Evolutionary conservation across 2,888 invertebrate species (phyloP), one percentile per base, ranked within the genome.

Genomic region (Phyllotreta striolata): DNA sequence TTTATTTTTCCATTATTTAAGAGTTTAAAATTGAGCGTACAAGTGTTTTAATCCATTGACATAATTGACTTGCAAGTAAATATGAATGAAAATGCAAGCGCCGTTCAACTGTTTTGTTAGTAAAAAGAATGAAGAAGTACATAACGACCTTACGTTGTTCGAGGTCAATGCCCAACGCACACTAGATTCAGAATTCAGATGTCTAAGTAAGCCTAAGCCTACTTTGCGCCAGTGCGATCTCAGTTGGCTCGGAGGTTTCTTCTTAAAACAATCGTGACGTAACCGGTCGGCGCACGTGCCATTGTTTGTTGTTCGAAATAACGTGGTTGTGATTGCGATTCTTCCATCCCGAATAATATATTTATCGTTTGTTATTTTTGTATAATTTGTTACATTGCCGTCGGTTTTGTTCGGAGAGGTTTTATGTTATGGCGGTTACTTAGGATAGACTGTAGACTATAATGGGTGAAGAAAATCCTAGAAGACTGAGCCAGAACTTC

Each of bases 401-500:
- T 40, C 40, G 5, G 8, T 10, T 58, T 51, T 52, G 10, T 43
- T 35, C n/a, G 44, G 38, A 44, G 52, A 52, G 52, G n/a, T n/a
- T 43, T 37, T 52, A 38, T 63, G 63, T 40, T 57, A 72, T 73
- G 75, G 72, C 70, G 70, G 71, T 73, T 62, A 74, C 72, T 68
- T 72, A 68, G 60, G 46, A 62, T 37, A 40, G 49, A 41, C 51
- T 57, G n/a, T n/a, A n/a, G 10, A 41, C 51, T 57, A 69, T 59
- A 60, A 75, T 77, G 77, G 73, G 71, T 6, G 73, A 74, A 59
- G 73, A 73, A 58, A 71, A 76, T 64, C 76, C 89, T 80, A 87
- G 90, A 77, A 87, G 92, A 78, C 83, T 92, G 81, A 92, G 92
- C 81, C 91, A 92, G 85, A 90, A 91, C 75, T 91, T 91, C 80